Percentiles rank a stretch among this genome's conserved stretches.
phyloP scores from a whole-genome alignment of 2,888 invertebrate species.

The Latheticus oryzae region DNA sequence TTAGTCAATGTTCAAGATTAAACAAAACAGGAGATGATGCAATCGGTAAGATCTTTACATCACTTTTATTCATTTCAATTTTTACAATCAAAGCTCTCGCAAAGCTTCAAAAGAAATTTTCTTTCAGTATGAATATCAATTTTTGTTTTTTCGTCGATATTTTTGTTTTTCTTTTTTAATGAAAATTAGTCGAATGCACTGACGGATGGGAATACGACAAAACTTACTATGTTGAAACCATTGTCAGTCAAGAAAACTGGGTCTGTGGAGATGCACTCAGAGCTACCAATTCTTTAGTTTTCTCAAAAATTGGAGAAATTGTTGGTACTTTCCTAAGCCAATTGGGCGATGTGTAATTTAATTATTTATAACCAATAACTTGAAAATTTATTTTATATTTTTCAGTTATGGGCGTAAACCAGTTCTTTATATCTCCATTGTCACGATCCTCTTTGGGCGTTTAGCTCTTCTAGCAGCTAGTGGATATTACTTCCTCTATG shows the following conservation, averaged over 20 bases:
- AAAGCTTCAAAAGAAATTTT: no score
- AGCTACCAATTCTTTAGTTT: slow-evolving; percentile 69
- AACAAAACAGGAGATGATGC: slow-evolving; percentile 52
- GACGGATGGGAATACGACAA: slow-evolving; percentile 70
- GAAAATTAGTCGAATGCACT: slow-evolving; percentile 63
- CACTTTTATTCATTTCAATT: no score
- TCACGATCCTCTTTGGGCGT: slow-evolving; percentile 65
- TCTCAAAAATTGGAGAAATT: slow-evolving; percentile 68
- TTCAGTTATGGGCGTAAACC: slow-evolving; percentile 67
- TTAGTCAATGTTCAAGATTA: slow-evolving; percentile 67
- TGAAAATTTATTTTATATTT: slow-evolving; percentile 25
- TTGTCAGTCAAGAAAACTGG: slow-evolving; percentile 69
- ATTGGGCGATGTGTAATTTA: slow-evolving; percentile 69
- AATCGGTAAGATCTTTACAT: no score
- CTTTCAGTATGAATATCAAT: no score
- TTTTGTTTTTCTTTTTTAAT: no score
- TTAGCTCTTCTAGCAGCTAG: slow-evolving; percentile 63
- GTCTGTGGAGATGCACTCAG: slow-evolving; percentile 69
- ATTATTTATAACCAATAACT: slow-evolving; percentile 6
- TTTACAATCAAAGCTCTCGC: no score
- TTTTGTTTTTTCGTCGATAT: no score
- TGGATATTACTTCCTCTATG: slow-evolving; percentile 63
- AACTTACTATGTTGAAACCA: slow-evolving; percentile 68
- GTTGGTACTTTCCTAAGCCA: slow-evolving; percentile 71
- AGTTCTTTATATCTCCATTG: slow-evolving; percentile 66